Percentiles rank a stretch among this genome's conserved stretches.
phyloP scores from a whole-genome alignment of 2,113 vertebrate genomes.

The Clarias batrachus region DNA sequence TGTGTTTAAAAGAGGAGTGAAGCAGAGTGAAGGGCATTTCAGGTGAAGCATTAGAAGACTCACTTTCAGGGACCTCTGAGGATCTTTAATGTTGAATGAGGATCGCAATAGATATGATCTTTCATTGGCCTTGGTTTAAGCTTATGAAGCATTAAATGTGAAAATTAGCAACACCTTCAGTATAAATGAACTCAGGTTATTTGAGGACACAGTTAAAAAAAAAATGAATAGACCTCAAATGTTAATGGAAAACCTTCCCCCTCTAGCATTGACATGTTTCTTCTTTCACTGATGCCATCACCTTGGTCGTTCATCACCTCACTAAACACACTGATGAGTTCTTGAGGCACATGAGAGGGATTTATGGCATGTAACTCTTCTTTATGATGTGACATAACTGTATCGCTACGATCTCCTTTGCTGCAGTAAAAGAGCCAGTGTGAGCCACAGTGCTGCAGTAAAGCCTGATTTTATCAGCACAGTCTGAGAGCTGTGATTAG shows the following conservation, averaged over 20 bases:
- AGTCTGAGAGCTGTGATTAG: slow-evolving; percentile 20
- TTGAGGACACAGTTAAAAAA: background rate
- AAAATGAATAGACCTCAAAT: background rate
- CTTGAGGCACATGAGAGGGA: background rate
- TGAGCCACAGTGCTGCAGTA: slow-evolving; percentile 27
- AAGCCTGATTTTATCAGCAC: slow-evolving; percentile 25
- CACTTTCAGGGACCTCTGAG: too few relatives aligned
- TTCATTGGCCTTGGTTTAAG: background rate
- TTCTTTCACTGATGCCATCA: background rate
- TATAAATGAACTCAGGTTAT: background rate
- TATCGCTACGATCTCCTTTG: background rate
- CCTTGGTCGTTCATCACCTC: slow-evolving; percentile 17
- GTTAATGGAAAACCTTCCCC: slow-evolving; percentile 9
- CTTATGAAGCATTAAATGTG: background rate
- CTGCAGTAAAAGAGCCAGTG: slow-evolving; percentile 12
- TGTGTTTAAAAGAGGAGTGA: too few relatives aligned
- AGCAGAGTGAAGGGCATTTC: too few relatives aligned
- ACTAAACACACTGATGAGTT: slow-evolving; percentile 27
- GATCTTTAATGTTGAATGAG: background rate
- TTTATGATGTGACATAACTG: slow-evolving; percentile 27
- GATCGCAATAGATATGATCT: background rate
- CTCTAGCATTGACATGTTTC: slow-evolving; percentile 12
- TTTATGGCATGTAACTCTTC: slow-evolving; percentile 25
- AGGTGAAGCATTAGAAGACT: too few relatives aligned
- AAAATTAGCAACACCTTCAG: background rate